Evolutionary conservation across 2,797 vertebrate species (phyloP).

Genomic region (Coregonus sp.): DNA sequence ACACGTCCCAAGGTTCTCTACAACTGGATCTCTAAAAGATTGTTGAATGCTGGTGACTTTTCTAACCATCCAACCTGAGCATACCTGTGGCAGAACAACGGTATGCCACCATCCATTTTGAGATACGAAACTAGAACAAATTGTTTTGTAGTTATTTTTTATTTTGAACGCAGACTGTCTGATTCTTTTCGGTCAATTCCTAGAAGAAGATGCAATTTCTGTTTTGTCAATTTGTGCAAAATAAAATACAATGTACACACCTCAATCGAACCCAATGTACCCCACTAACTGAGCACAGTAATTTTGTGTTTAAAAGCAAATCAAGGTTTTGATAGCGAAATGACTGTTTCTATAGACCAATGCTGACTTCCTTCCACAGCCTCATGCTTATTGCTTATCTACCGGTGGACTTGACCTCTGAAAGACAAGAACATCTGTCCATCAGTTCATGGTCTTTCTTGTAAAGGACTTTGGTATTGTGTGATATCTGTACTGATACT

Average conservation of each 20-base stretch:
- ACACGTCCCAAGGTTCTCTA: no score
- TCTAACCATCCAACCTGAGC: constrained; percentile 28
- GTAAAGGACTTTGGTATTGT: constrained; percentile 6
- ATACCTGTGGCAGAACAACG: constrained; percentile 27
- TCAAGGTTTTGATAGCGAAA: not conserved
- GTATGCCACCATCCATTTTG: constrained; percentile 30
- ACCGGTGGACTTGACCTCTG: no score
- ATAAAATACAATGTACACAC: not conserved
- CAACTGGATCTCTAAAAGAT: constrained; percentile 56
- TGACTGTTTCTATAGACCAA: not conserved
- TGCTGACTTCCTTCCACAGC: not conserved
- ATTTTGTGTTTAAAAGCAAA: no score
- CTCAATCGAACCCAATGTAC: not conserved
- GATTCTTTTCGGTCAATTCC: constrained; percentile 15
- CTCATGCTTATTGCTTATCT: not conserved
- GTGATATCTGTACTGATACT: no score
- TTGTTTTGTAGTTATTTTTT: constrained; percentile 45
- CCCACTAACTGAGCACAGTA: not conserved
- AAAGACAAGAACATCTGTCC: not conserved
- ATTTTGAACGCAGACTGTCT: no score
- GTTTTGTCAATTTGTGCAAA: constrained; percentile 23
- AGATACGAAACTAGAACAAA: constrained; percentile 36
- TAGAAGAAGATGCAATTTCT: not conserved
- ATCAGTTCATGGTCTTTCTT: constrained; percentile 1
- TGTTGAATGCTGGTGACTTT: constrained; percentile 43